Percentiles rank a stretch among this genome's conserved stretches.
These are phyloP conservation scores for Caranx melampygus DNA, from an alignment of 2,113 vertebrate genomes.

Conservation along the genomic window DNA sequence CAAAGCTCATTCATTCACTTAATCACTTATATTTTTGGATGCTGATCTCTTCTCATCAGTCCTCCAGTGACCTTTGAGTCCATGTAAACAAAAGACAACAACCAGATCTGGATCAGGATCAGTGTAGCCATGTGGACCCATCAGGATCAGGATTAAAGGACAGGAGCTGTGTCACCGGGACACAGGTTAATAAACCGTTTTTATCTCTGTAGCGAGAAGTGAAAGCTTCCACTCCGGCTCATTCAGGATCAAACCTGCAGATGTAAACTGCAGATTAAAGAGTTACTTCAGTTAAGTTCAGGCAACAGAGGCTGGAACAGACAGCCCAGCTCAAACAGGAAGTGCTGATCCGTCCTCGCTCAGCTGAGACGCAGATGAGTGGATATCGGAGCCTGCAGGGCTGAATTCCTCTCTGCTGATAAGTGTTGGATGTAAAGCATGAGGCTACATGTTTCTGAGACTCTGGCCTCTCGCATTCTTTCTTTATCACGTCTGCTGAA, in stretches of 20 bases:
- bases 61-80: too few relatives aligned
- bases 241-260: background rate
- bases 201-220: background rate
- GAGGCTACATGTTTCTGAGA: constrained; percentile 58
- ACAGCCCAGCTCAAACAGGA: background rate
- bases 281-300: background rate
- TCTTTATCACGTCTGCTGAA: constrained; percentile 57
- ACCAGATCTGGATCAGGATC: too few relatives aligned
- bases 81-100: too few relatives aligned
- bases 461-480: constrained; percentile 56
- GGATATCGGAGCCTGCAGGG: background rate
- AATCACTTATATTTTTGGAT: too few relatives aligned
- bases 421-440: constrained; percentile 44
- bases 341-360: background rate
- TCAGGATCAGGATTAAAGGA: too few relatives aligned
- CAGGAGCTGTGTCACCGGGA: too few relatives aligned
- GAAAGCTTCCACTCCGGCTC: background rate
- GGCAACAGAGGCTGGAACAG: too few relatives aligned
- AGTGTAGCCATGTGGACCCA: too few relatives aligned
- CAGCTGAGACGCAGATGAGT: background rate
- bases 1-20: too few relatives aligned
- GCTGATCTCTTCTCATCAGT: too few relatives aligned
- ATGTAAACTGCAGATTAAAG: background rate
- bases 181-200: too few relatives aligned
- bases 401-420: constrained; percentile 48